These are phyloP conservation scores for Agrochola lota DNA, from an alignment of 2,888 invertebrate genomes.

Conservation along the genomic window DNA sequence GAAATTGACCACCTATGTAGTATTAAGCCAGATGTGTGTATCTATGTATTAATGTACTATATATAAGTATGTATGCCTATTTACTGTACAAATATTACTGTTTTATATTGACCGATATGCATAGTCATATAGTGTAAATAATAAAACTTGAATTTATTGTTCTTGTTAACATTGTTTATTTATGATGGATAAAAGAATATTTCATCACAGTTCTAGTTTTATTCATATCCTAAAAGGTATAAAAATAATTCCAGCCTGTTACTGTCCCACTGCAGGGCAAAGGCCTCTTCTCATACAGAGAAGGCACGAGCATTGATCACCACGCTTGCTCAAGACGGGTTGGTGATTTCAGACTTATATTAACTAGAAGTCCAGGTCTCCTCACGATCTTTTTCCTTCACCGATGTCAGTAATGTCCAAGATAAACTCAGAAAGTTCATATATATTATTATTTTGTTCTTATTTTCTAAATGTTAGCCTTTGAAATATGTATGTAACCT, in stretches of 20 bases:
- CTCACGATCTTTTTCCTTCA: too few species aligned
- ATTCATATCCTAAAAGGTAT: background rate
- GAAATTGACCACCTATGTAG: conserved; percentile 9
- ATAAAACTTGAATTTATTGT: conserved; percentile 34
- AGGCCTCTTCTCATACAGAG: too few species aligned
- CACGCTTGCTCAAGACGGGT: too few species aligned
- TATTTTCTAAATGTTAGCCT: background rate
- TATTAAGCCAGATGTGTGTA: background rate
- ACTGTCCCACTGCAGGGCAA: too few species aligned
- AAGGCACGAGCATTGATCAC: too few species aligned
- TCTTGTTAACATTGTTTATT: background rate
- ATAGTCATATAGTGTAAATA: background rate
- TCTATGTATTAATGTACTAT: background rate
- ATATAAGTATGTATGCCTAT: background rate
- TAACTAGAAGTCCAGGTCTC: too few species aligned
- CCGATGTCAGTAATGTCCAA: too few species aligned
- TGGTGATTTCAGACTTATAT: too few species aligned
- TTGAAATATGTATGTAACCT: background rate
- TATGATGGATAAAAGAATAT: conserved; percentile 30
- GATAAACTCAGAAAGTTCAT: too few species aligned
- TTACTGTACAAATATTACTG: background rate
- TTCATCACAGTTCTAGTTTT: conserved; percentile 15
- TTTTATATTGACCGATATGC: background rate
- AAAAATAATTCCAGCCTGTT: too few species aligned
- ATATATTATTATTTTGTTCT: background rate